Conservation (phyloP, 2,113 vertebrate genomes). For the Herpetotheres cachinnans region DNA sequence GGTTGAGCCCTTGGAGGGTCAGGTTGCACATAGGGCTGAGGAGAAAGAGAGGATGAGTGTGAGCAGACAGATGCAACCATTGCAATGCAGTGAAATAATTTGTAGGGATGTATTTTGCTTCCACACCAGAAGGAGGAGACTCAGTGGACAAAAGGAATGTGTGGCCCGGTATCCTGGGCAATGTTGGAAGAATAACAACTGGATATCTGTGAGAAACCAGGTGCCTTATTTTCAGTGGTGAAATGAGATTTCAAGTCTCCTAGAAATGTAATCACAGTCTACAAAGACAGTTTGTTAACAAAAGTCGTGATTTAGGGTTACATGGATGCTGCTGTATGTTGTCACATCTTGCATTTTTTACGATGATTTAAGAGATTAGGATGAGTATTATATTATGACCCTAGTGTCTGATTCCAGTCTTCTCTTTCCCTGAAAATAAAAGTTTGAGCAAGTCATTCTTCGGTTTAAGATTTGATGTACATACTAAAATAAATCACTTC, state of each 20-base stretch:
- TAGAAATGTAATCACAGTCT: background rate
- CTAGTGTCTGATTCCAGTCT: background rate
- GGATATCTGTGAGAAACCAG: background rate
- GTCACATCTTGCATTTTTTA: background rate
- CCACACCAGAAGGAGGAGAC: background rate
- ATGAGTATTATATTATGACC: background rate
- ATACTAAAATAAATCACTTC: background rate
- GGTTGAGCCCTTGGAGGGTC: background rate
- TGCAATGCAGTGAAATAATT: background rate
- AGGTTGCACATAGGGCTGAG: background rate
- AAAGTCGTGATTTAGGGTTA: slow-evolving; percentile 37
- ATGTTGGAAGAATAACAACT: background rate
- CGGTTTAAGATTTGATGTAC: background rate
- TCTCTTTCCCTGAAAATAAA: background rate
- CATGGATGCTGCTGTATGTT: background rate
- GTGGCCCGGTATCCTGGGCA: background rate
- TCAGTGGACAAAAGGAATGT: background rate
- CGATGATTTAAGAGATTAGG: background rate
- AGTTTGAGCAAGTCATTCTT: background rate
- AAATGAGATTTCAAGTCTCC: background rate
- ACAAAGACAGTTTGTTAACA: slow-evolving; percentile 53
- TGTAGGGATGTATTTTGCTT: background rate
- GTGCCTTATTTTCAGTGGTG: background rate
- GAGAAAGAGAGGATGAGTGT: background rate
- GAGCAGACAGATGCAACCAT: background rate